Conservation (phyloP, 2,888 invertebrate species). For the Mesorhabditis belari region DNA sequence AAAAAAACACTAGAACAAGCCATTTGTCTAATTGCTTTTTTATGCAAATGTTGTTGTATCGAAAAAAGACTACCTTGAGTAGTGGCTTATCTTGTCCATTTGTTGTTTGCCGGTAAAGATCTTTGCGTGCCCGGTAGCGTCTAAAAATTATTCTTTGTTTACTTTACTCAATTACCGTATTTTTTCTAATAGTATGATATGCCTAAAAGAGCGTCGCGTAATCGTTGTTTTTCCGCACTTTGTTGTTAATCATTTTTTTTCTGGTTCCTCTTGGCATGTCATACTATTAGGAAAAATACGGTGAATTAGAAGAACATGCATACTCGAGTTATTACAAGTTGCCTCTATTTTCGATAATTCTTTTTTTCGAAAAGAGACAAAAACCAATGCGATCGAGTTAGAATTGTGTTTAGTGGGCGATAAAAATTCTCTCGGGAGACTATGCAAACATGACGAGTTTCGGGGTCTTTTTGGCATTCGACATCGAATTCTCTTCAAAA, state of each 20-base stretch:
- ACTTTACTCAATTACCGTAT: not conserved
- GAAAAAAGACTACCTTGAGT: conserved; percentile 26
- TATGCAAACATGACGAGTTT: not conserved
- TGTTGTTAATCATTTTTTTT: not conserved
- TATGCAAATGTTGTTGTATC: no score
- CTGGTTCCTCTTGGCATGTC: not conserved
- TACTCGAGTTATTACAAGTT: not conserved
- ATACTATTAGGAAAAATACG: no score
- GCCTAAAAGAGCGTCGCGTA: no score
- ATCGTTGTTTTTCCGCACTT: no score
- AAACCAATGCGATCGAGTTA: not conserved
- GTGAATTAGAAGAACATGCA: no score
- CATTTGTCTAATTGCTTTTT: no score
- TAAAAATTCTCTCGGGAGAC: not conserved
- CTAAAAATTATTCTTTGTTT: conserved; percentile 32
- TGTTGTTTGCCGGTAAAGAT: conserved; percentile 20
- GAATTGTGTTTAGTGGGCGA: not conserved
- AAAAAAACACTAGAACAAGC: not conserved
- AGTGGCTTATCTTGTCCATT: conserved; percentile 48
- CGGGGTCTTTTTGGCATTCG: no score
- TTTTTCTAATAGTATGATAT: not conserved
- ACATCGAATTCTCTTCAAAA: not conserved
- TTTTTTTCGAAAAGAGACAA: no score
- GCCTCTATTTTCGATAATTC: not conserved
- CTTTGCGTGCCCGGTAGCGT: conserved; percentile 32